Evolutionary conservation across 2,797 vertebrate species (phyloP).

Genomic region (Agapornis canus): DNA sequence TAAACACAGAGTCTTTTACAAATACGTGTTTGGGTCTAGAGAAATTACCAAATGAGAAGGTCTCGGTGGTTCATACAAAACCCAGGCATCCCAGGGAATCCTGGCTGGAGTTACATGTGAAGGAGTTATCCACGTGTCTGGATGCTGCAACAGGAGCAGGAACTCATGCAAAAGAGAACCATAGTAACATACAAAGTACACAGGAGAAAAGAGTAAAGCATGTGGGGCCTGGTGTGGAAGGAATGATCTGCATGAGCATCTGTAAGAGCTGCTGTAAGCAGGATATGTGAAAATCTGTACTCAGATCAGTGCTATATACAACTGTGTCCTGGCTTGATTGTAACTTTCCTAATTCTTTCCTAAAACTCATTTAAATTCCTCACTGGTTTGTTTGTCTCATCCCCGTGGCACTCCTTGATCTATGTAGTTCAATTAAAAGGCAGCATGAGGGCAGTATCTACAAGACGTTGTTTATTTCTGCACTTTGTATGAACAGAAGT

Average conservation of each 20-base stretch:
- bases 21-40: background rate
- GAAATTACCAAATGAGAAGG: background rate
- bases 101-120: background rate
- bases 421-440: slow-evolving; percentile 69
- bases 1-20: background rate
- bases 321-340: background rate
- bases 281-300: background rate
- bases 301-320: background rate
- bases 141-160: background rate
- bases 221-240: background rate
- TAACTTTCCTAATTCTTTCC: background rate
- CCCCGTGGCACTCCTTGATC: slow-evolving; percentile 9
- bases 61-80: background rate
- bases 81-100: background rate
- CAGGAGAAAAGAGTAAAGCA: background rate
- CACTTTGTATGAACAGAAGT: background rate
- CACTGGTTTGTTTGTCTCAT: background rate
- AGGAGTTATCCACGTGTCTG: rapidly evolving
- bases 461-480: slow-evolving; percentile 60
- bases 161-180: rapidly evolving
- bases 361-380: background rate
- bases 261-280: background rate
- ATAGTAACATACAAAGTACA: rapidly evolving
- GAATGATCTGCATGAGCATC: background rate
- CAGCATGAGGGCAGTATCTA: slow-evolving; percentile 69